phyloP scores from a whole-genome alignment of 1,140 invertebrate genomes.

The Bombus turneri region DNA sequence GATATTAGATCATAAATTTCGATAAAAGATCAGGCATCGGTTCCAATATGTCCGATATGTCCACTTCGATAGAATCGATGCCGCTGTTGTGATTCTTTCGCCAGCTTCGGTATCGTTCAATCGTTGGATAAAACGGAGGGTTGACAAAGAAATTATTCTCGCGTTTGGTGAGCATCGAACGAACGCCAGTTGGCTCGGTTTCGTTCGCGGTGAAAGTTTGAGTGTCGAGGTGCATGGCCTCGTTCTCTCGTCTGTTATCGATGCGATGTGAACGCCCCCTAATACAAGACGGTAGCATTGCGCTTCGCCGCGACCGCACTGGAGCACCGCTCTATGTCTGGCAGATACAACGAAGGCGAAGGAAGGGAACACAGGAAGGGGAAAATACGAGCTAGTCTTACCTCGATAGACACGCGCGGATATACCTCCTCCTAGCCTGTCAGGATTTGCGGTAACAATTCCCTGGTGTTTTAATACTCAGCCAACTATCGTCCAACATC shows the following conservation, averaged over 20 bases:
- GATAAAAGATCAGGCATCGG: no score
- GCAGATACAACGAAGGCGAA: constrained; percentile 36
- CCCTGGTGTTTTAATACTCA: not conserved
- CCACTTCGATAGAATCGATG: not conserved
- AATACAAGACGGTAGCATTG: constrained; percentile 61
- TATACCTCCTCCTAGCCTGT: not conserved
- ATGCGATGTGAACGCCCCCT: constrained; percentile 60
- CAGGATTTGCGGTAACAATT: constrained; percentile 10
- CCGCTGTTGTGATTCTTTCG: not conserved
- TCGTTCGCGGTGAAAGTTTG: constrained; percentile 78
- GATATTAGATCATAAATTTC: no score
- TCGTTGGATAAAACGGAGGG: not conserved
- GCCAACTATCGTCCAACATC: not conserved
- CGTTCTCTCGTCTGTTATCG: constrained; percentile 64
- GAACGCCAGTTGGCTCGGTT: constrained; percentile 42
- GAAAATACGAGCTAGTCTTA: constrained; percentile 35
- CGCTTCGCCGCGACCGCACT: constrained; percentile 27
- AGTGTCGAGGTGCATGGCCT: constrained; percentile 73
- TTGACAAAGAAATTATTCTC: constrained; percentile 23
- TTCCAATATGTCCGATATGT: no score
- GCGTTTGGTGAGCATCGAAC: constrained; percentile 13
- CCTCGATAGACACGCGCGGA: constrained; percentile 31
- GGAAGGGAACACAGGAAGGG: not conserved
- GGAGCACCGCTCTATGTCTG: constrained; percentile 34
- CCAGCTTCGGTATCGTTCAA: not conserved